These are phyloP conservation scores for Anastatus disparis DNA, from an alignment of 1,140 invertebrate species.

Conservation along the genomic window DNA sequence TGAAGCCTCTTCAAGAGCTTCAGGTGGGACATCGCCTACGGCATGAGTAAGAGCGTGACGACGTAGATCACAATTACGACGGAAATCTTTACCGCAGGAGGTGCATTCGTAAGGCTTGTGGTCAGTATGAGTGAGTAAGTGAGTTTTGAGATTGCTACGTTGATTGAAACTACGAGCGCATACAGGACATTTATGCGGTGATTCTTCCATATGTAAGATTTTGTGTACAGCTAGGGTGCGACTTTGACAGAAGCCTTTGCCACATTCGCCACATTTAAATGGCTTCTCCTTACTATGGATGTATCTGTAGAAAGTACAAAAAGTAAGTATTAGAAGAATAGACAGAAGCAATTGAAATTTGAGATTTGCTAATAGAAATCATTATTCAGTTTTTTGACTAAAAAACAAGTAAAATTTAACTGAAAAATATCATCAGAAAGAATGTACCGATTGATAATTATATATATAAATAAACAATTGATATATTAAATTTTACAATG, in stretches of 20 bases:
- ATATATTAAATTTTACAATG: no score
- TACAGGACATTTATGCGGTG: constrained; percentile 90
- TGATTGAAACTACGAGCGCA: constrained; percentile 91
- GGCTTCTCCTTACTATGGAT: constrained; percentile 98
- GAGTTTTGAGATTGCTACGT: constrained; percentile 91
- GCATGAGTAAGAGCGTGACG: constrained; percentile 87
- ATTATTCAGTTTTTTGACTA: no score
- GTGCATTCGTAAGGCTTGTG: constrained; percentile 94
- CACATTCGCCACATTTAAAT: constrained; percentile 95
- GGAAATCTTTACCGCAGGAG: constrained; percentile 88
- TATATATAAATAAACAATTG: no score
- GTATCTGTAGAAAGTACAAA: no score
- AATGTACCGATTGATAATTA: no score
- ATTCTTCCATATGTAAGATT: constrained; percentile 91
- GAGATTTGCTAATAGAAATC: no score
- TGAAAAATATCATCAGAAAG: no score
- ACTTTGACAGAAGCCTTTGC: constrained; percentile 96
- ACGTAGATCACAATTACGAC: constrained; percentile 85
- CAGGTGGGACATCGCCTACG: constrained; percentile 81
- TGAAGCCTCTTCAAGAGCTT: constrained; percentile 74
- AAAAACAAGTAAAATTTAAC: no score
- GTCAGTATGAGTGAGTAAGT: constrained; percentile 94
- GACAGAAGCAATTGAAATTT: no score
- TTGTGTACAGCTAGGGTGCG: constrained; percentile 93
- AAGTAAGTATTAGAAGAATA: no score